Conservation (phyloP, 2,113 vertebrate genomes). For the Falco punctatus region DNA sequence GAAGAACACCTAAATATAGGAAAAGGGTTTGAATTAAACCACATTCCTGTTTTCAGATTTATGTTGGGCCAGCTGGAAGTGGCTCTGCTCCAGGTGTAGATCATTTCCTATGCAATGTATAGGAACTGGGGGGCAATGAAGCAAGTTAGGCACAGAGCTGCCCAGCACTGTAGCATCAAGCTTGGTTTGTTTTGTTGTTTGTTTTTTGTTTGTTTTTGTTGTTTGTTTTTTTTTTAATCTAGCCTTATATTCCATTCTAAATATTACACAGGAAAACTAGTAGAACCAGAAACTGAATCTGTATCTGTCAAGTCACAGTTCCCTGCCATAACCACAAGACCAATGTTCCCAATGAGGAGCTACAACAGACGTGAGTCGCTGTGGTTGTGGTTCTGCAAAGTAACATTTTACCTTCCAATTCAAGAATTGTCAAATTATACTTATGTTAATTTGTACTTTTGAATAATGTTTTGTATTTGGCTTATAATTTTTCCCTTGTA, state of each 20-base stretch:
- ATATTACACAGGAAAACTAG: not conserved
- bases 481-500: not conserved
- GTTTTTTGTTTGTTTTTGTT: not conserved
- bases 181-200: not conserved
- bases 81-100: not conserved
- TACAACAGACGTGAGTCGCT: not conserved
- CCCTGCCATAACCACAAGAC: not conserved
- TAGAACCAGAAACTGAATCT: not conserved
- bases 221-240: not conserved
- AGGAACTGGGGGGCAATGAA: not conserved
- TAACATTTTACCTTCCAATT: not conserved
- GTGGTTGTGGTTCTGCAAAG: not conserved
- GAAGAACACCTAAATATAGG: not conserved
- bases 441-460: not conserved
- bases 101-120: not conserved
- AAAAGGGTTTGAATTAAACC: not conserved
- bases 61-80: not conserved
- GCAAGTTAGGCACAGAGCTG: not conserved
- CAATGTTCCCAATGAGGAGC: not conserved
- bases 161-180: not conserved
- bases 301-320: not conserved
- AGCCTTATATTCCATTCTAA: not conserved
- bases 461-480: not conserved
- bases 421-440: not conserved
- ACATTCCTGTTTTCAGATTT: not conserved